Evolutionary conservation across 2,888 invertebrate genomes (phyloP).

Genomic region (Pyrgus malvae): DNA sequence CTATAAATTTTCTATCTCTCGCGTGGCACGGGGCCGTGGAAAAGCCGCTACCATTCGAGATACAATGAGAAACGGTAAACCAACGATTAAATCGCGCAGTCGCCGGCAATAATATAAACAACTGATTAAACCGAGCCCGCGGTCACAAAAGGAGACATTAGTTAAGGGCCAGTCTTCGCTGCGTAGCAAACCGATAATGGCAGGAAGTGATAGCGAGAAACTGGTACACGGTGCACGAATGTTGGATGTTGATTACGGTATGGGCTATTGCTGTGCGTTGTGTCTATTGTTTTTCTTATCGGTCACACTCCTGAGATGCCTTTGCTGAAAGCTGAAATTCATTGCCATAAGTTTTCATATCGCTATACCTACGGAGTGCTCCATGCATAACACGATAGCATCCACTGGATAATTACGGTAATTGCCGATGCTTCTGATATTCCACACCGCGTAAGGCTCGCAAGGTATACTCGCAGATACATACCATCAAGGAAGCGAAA

Average conservation of each 20-base stretch:
- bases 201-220: constrained; percentile 71
- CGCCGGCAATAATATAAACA: constrained; percentile 77
- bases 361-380: constrained; percentile 19
- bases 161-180: constrained; percentile 61
- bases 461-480: not conserved
- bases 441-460: not conserved
- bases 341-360: constrained; percentile 32
- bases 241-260: constrained; percentile 49
- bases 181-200: constrained; percentile 68
- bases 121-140: constrained; percentile 72
- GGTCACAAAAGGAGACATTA: constrained; percentile 80
- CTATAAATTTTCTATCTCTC: constrained; percentile 56
- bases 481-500: not conserved
- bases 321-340: constrained; percentile 34
- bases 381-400: constrained; percentile 19
- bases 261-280: constrained; percentile 37
- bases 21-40: constrained; percentile 43
- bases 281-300: constrained; percentile 48
- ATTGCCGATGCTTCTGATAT: constrained; percentile 15
- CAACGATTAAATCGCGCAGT: constrained; percentile 72
- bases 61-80: constrained; percentile 77
- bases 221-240: constrained; percentile 56
- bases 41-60: constrained; percentile 51
- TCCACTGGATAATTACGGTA: constrained; percentile 22
- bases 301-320: constrained; percentile 41